Percentiles rank a stretch among this genome's conserved stretches.
These are phyloP conservation scores for Paramormyrops hopkinsi DNA, from an alignment of 2,797 vertebrate species.

Conservation along the genomic window DNA sequence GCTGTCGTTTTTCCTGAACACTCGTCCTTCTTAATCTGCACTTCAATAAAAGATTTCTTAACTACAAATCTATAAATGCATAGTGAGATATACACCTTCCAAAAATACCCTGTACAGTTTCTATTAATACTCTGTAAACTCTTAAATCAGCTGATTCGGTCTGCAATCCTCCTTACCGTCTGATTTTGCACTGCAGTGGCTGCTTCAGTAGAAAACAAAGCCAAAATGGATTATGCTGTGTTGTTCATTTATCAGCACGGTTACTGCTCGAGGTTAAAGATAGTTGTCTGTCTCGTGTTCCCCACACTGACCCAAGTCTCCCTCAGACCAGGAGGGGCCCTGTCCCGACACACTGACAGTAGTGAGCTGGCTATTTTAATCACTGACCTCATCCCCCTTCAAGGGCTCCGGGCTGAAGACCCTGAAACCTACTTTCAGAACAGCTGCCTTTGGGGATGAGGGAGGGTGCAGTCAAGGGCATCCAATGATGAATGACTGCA, in stretches of 20 bases:
- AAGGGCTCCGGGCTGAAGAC: constrained; percentile 36
- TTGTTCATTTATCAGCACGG: constrained; percentile 5
- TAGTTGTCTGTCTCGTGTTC: constrained; percentile 35
- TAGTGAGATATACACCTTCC: not conserved
- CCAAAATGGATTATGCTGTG: not conserved
- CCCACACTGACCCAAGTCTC: constrained; percentile 42
- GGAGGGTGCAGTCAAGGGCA: constrained; percentile 20
- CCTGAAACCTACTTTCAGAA: constrained; percentile 32
- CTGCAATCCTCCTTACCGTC: constrained; percentile 11
- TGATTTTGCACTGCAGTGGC: not conserved
- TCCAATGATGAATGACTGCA: constrained; percentile 7
- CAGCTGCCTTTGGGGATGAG: constrained; percentile 35
- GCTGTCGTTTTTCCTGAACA: not conserved
- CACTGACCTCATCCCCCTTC: constrained; percentile 69
- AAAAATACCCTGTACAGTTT: not conserved
- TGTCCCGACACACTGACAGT: constrained; percentile 54
- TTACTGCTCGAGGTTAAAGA: constrained; percentile 31
- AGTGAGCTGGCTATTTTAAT: constrained; percentile 83
- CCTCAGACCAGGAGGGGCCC: constrained; percentile 46
- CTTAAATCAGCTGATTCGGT: not conserved
- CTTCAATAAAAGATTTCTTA: not conserved
- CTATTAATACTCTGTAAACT: not conserved
- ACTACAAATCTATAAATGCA: not conserved
- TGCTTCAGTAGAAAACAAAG: not conserved
- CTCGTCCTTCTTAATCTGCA: not conserved